Conservation (phyloP, 2,797 vertebrate species). For the Leuciscus waleckii region DNA sequence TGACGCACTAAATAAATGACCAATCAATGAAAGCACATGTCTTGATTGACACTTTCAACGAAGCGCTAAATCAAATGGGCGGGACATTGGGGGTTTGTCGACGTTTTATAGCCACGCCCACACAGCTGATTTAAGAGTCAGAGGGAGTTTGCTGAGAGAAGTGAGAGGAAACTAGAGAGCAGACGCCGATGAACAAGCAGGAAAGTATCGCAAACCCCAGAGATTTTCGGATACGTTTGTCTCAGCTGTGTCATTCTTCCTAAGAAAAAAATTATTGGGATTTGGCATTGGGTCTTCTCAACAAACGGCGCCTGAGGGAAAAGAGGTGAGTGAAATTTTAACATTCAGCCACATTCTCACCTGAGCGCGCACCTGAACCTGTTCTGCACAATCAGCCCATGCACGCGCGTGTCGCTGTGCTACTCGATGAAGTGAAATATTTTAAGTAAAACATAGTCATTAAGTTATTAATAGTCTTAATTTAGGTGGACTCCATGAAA, state of each 20-base stretch:
- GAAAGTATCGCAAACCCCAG: constrained; percentile 7
- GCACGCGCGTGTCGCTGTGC: neutral
- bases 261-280: constrained; percentile 23
- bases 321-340: constrained; percentile 19
- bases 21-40: constrained; percentile 52
- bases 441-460: neutral
- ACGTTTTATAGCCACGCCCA: constrained; percentile 43
- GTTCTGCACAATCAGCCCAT: constrained; percentile 1
- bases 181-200: constrained; percentile 41
- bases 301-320: neutral
- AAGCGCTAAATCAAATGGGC: constrained; percentile 6
- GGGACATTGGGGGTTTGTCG: neutral
- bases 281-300: constrained; percentile 49
- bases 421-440: neutral
- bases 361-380: constrained; percentile 7
- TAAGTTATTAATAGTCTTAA: neutral
- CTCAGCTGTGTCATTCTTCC: constrained; percentile 32
- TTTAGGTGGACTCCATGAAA: neutral
- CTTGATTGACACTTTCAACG: neutral
- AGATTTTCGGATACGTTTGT: constrained; percentile 3
- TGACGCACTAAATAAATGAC: constrained; percentile 52
- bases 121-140: constrained; percentile 53
- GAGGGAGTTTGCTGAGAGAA: neutral
- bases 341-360: neutral
- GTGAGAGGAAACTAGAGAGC: constrained; percentile 28